Base-by-base conservation (phyloP, 2,113 vertebrate genomes). In the Choloepus hoffmanni region DNA sequence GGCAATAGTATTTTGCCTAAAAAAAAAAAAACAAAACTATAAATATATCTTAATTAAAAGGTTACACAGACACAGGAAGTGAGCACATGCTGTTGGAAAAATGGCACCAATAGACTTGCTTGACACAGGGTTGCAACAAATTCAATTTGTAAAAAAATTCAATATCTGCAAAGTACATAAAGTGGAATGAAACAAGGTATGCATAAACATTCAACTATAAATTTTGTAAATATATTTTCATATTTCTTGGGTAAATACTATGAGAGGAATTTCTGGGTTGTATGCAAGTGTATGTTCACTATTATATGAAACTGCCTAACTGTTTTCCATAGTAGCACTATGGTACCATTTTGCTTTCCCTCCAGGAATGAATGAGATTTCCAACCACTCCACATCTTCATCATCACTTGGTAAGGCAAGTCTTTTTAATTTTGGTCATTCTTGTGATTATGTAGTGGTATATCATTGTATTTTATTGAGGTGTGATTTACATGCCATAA, bases 381-480 rank as follows among this genome's bases (percentile, higher is more conserved):
- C 68, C 6, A 70, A n/a, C 28, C 33, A 23, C 5, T 62, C 33
- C 11, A 50, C 21, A 24, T 73, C 24, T 83, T 84, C 90, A 73
- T 33, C 55, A 73, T 28, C 33, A 92, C 26, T 92, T 76, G 40
- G 72, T 43, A 55, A 24, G 24, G 70, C 43, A 30, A 55, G n/a
- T 92, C n/a, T 76, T 36, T 76, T 76, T 58, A 85, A 92, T 92
- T 58, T 77, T 67, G 65, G 36, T 14, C 21, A 78, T 36, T 78
- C 10, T 53, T 53, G 48, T 65, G 43, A 84, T 23, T 83, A 40
- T 14, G 8, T 53, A 21, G 12, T 48, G 6, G 40, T 62, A 73
- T 50, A 67, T 72, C 78, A 82, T 58, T 81, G 68, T 90, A 65
- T 33, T 90, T 76, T 28, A 86, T 19, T 83, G 81, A 65, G 55